Conservation (phyloP, 2,113 vertebrate genomes). For the Oryzias melastigma region DNA sequence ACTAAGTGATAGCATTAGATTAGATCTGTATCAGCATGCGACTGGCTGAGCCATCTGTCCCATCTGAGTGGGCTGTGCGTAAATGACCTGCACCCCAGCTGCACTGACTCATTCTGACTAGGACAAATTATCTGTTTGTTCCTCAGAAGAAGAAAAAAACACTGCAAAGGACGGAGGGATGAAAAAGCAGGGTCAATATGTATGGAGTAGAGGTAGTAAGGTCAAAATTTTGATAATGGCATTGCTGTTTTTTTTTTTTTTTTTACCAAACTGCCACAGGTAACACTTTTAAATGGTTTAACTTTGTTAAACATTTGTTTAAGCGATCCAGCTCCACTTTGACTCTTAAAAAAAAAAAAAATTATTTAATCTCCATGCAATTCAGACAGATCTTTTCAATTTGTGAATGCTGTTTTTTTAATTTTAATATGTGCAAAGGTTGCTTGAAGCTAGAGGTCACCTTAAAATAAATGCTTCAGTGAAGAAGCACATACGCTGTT, state of each 20-base stretch:
- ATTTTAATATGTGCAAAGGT: background rate
- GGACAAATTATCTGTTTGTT: conserved; percentile 65
- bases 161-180: conserved; percentile 12
- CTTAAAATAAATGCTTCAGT: conserved; percentile 1
- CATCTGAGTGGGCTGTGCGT: conserved; percentile 62
- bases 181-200: background rate
- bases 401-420: background rate
- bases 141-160: conserved; percentile 27
- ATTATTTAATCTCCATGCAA: background rate
- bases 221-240: conserved; percentile 37
- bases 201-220: conserved; percentile 23
- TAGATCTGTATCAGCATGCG: conserved; percentile 47
- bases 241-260: conserved; percentile 23
- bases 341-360: too few relatives aligned
- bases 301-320: background rate
- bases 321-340: too few relatives aligned
- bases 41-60: conserved; percentile 65
- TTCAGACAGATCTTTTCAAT: background rate
- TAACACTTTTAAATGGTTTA: background rate
- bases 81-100: conserved; percentile 74
- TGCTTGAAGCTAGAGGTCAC: background rate
- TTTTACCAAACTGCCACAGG: conserved; percentile 21
- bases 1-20: conserved; percentile 37
- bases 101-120: conserved; percentile 67
- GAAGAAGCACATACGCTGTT: background rate